Percentiles rank a stretch among this genome's conserved stretches.
phyloP scores from a whole-genome alignment of 2,888 invertebrate genomes.

The Zeuzera pyrina region DNA sequence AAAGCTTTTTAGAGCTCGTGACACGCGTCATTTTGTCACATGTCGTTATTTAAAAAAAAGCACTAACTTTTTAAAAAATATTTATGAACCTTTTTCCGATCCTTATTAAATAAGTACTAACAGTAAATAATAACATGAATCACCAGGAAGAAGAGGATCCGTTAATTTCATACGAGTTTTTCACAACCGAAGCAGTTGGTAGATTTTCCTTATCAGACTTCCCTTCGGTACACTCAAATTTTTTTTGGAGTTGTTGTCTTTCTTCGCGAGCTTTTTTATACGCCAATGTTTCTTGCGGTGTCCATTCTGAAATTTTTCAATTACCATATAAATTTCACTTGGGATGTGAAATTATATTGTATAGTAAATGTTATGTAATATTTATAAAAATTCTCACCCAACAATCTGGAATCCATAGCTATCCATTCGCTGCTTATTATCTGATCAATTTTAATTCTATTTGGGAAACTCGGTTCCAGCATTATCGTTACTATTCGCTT shows the following conservation, averaged over 20 bases:
- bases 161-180: neutral
- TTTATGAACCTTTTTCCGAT: too few species aligned
- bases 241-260: constrained; percentile 14
- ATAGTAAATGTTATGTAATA: neutral
- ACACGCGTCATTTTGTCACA: too few species aligned
- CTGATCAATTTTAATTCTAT: constrained; percentile 74
- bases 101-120: too few species aligned
- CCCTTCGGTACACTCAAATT: too few species aligned
- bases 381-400: constrained; percentile 30
- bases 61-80: too few species aligned
- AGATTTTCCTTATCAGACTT: too few species aligned
- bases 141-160: neutral
- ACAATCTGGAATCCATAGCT: constrained; percentile 75
- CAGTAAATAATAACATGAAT: neutral
- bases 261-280: constrained; percentile 54
- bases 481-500: constrained; percentile 75
- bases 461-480: constrained; percentile 77
- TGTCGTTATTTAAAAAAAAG: too few species aligned
- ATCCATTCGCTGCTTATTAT: constrained; percentile 75
- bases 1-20: too few species aligned
- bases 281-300: constrained; percentile 50
- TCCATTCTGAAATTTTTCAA: constrained; percentile 38
- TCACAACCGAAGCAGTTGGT: too few species aligned
- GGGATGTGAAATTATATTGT: neutral
- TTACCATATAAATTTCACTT: neutral